Evolutionary conservation across 1,140 invertebrate species (phyloP).

Genomic region (Drosophila aff.): DNA sequence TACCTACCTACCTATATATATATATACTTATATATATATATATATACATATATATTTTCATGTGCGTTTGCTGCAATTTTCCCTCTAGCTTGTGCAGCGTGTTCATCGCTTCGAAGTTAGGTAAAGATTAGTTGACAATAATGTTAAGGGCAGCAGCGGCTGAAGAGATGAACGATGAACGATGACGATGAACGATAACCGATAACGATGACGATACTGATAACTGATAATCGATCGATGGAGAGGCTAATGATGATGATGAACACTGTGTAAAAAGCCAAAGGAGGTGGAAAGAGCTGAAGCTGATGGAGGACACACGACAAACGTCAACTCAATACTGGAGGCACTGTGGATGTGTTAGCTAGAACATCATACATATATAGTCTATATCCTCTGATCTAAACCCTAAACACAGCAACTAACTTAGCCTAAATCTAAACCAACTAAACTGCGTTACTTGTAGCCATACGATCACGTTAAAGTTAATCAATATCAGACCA

Average conservation of each 20-base stretch:
- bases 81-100: constrained; percentile 25
- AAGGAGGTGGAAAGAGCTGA: constrained; percentile 1
- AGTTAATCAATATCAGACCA: constrained; percentile 45
- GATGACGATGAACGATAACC: not conserved
- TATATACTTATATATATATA: constrained; percentile 5
- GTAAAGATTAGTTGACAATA: constrained; percentile 76
- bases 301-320: constrained; percentile 2
- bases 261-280: constrained; percentile 48
- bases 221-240: constrained; percentile 11
- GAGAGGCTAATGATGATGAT: constrained; percentile 1
- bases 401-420: constrained; percentile 7
- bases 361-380: not conserved
- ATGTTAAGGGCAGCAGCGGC: constrained; percentile 47
- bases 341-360: not conserved
- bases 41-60: constrained; percentile 31
- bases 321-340: constrained; percentile 3
- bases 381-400: constrained; percentile 9
- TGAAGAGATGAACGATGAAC: constrained; percentile 6
- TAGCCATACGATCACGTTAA: constrained; percentile 39
- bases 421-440: constrained; percentile 15
- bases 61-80: constrained; percentile 20
- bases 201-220: constrained; percentile 1
- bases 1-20: constrained; percentile 1
- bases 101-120: constrained; percentile 37
- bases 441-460: constrained; percentile 40